Evolutionary conservation across 2,113 vertebrate species (phyloP), one percentile per base, ranked within the genome.

Genomic region (Rhinogobius similis): DNA sequence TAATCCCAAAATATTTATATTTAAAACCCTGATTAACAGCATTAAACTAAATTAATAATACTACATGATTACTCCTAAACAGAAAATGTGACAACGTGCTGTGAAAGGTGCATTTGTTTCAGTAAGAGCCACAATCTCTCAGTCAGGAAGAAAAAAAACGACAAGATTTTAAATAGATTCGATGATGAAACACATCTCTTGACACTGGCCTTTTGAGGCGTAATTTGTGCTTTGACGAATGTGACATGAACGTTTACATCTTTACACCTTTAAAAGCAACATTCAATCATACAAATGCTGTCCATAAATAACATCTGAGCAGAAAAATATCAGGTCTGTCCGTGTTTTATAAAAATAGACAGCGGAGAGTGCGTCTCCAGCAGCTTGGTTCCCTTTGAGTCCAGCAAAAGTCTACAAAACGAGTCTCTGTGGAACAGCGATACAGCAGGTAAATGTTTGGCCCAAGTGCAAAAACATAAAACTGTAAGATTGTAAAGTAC

Each of bases 261-360:
- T 50, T 46, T 21, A 4, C 48, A 11, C 20, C 29, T 20, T 41
- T 41, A n/a, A 20, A 32, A 21, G 32, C 27, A 21, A 26, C 32
- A 53, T 46, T 21, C 55, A 0, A 29, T 65, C 63, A 59, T 44
- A 61, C 77, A 58, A 70, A 72, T 56, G 52, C 38, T 18, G 38
- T 66, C 73, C 52, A 6, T 18, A 5, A 36, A 36, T 5, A n/a
- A 7, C 32, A 8, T 36, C 32, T 32, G 44, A 44, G n/a, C 46
- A 52, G 62, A 55, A 72, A 68, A 74, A 79, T 65, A 43, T 80
- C 18, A 7, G 2, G 59, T 75, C 29, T 23, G 67, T 75, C 38
- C 26, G 11, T 46, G 20, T 73, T 10, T 21, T 78, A 0, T 52
- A 52, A 70, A 62, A 55, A 71, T 36, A 71, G 23, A 2, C 16